A percentile compares a stretch with the other conserved stretches of the same genome.
Evolutionary conservation across 1,140 invertebrate genomes (phyloP).

Genomic region (Drosophila prosaltans): DNA sequence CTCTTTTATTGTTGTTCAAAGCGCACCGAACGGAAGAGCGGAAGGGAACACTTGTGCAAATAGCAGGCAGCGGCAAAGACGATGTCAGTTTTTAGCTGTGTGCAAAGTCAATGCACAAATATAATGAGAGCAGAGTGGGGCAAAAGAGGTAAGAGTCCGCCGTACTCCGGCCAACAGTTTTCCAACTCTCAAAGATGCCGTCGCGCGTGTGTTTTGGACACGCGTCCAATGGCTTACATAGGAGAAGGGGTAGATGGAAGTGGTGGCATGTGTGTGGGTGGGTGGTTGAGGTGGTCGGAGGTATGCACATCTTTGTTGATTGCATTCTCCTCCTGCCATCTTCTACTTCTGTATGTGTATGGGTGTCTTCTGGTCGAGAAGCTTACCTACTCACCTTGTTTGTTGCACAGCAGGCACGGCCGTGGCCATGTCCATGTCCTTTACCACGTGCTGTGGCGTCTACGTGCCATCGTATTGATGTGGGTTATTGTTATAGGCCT

Average conservation of each 20-base stretch:
- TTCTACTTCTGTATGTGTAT: neutral
- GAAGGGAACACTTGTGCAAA: conserved; percentile 74
- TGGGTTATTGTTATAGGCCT: conserved; percentile 79
- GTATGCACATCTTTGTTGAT: conserved; percentile 71
- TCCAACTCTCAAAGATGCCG: conserved; percentile 69
- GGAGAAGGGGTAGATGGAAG: conserved; percentile 15
- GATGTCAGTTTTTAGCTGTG: conserved; percentile 69
- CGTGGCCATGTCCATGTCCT: conserved; percentile 37
- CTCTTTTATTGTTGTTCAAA: conserved; percentile 80
- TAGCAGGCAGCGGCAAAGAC: conserved; percentile 55
- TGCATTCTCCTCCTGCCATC: conserved; percentile 57
- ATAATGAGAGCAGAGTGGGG: conserved; percentile 61
- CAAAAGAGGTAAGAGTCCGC: conserved; percentile 6
- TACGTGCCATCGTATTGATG: conserved; percentile 76
- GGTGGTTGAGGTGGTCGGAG: conserved; percentile 22
- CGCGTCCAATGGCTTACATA: conserved; percentile 61
- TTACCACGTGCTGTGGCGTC: conserved; percentile 65
- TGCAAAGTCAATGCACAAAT: conserved; percentile 81
- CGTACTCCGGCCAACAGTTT: conserved; percentile 36
- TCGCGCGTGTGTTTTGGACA: conserved; percentile 78
- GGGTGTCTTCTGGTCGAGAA: neutral
- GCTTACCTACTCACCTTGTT: conserved; percentile 74
- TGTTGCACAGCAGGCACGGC: conserved; percentile 63
- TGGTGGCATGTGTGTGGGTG: neutral
- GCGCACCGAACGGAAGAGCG: conserved; percentile 48